These are phyloP conservation scores for Neoscelio sp. DNA, from an alignment of 2,888 invertebrate species.

Conservation along the genomic window DNA sequence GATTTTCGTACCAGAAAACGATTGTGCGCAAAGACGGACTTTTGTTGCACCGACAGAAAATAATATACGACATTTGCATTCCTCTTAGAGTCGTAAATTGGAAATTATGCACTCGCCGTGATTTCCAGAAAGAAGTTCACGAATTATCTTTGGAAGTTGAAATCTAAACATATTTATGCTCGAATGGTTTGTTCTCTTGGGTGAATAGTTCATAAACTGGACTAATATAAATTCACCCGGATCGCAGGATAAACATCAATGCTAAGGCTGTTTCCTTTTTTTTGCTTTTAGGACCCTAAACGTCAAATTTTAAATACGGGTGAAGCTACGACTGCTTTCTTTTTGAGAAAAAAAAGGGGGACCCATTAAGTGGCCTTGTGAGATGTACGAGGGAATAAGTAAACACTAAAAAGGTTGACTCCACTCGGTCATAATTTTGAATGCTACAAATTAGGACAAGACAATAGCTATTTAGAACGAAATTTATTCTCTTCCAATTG, in stretches of 20 bases:
- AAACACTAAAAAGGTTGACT: constrained; percentile 50
- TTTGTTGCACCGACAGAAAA: constrained; percentile 22
- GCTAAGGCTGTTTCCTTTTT: constrained; percentile 1
- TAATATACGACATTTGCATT: constrained; percentile 41
- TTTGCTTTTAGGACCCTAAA: constrained; percentile 28
- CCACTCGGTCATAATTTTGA: constrained; percentile 44
- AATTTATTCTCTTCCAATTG: constrained; percentile 22
- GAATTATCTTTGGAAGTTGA: background rate
- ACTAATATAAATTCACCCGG: constrained; percentile 10
- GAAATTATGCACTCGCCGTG: constrained; percentile 23
- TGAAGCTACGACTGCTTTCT: constrained; percentile 34
- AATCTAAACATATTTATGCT: no score
- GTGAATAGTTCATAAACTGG: no score
- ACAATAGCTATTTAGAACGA: constrained; percentile 8
- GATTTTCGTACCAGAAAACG: constrained; percentile 72
- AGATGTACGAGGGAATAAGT: constrained; percentile 47
- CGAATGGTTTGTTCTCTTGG: no score
- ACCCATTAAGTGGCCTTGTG: constrained; percentile 40
- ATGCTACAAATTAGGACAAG: constrained; percentile 57
- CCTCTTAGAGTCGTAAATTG: constrained; percentile 35
- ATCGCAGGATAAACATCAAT: constrained; percentile 38
- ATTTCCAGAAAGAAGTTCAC: constrained; percentile 4
- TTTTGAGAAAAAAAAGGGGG: constrained; percentile 34
- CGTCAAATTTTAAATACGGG: constrained; percentile 56
- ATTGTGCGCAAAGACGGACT: constrained; percentile 9